Percentiles rank a stretch among this genome's conserved stretches.
Evolutionary conservation across 35 echinoderm and acorn worm genomes (phyloP).

Genomic region (Stichopus chloronotus): DNA sequence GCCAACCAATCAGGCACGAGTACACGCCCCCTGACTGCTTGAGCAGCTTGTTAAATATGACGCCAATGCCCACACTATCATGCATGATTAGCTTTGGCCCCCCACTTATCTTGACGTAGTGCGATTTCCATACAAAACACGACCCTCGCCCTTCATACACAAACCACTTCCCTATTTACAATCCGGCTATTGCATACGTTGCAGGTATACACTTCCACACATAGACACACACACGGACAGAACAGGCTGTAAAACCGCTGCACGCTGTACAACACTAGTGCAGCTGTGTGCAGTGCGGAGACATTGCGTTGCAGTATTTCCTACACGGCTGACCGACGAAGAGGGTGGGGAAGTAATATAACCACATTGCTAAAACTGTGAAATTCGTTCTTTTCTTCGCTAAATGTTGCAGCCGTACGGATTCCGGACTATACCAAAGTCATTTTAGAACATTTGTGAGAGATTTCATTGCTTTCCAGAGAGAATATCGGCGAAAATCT

Average conservation of each 20-base stretch:
- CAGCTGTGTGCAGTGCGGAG: background rate
- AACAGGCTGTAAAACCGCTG: slow-evolving; percentile 33
- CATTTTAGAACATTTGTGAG: background rate
- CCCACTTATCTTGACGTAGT: slow-evolving; percentile 69
- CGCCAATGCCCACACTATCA: slow-evolving; percentile 64
- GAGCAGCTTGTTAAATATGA: slow-evolving; percentile 65
- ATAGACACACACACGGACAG: background rate
- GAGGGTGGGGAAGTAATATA: slow-evolving; percentile 62
- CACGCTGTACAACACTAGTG: background rate
- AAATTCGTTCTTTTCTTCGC: slow-evolving; percentile 17
- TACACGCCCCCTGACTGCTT: slow-evolving; percentile 64
- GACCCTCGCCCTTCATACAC: slow-evolving; percentile 69
- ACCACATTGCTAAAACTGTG: background rate
- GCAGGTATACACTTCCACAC: slow-evolving; percentile 56
- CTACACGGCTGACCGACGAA: slow-evolving; percentile 42
- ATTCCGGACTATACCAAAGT: background rate
- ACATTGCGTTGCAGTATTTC: slow-evolving; percentile 35
- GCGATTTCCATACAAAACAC: slow-evolving; percentile 63
- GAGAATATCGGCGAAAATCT: slow-evolving; percentile 30
- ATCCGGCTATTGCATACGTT: slow-evolving; percentile 56
- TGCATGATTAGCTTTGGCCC: slow-evolving; percentile 70
- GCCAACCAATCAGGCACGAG: slow-evolving; percentile 58
- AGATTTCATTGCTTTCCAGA: background rate
- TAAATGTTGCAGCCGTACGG: background rate
- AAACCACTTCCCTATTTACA: slow-evolving; percentile 71